Evolutionary conservation across 2,797 vertebrate species (phyloP).

Genomic region (Enteromius viviparus): DNA sequence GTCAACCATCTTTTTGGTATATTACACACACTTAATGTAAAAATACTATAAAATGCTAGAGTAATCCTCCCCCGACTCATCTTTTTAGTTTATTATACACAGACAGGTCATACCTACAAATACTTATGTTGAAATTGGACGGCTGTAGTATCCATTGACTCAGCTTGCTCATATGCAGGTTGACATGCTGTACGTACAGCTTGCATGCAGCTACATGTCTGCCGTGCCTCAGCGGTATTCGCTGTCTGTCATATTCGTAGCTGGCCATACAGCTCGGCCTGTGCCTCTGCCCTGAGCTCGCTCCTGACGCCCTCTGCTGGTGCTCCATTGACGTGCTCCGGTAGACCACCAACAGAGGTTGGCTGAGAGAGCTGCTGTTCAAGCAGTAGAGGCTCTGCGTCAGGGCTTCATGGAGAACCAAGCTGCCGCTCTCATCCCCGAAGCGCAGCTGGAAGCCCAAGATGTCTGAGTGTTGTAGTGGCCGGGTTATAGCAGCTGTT

Average conservation of each 20-base stretch:
- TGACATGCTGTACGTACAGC: conserved; percentile 41
- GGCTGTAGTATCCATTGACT: conserved; percentile 60
- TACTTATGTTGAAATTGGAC: conserved; percentile 50
- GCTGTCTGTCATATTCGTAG: conserved; percentile 23
- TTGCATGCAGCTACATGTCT: conserved; percentile 43
- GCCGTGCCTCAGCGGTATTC: conserved; percentile 17
- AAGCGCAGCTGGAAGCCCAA: conserved; percentile 75
- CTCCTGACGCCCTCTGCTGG: conserved; percentile 15
- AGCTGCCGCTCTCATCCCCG: conserved; percentile 75
- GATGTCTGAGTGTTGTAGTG: conserved; percentile 44
- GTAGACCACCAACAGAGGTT: conserved; percentile 71
- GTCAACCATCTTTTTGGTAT: no score
- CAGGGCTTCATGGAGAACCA: conserved; percentile 73
- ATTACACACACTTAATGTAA: no score
- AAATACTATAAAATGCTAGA: no score
- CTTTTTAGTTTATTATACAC: neutral
- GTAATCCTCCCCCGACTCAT: no score
- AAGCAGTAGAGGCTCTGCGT: conserved; percentile 75
- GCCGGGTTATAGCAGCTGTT: conserved; percentile 62
- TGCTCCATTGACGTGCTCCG: conserved; percentile 42
- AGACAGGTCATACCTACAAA: conserved; percentile 57
- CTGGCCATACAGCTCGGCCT: conserved; percentile 18
- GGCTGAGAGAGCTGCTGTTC: conserved; percentile 64
- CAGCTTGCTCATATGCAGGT: conserved; percentile 40
- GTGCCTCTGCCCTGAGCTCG: neutral